These are phyloP conservation scores for Anthrax anthrax DNA, from an alignment of 2,888 invertebrate species.

Conservation along the genomic window DNA sequence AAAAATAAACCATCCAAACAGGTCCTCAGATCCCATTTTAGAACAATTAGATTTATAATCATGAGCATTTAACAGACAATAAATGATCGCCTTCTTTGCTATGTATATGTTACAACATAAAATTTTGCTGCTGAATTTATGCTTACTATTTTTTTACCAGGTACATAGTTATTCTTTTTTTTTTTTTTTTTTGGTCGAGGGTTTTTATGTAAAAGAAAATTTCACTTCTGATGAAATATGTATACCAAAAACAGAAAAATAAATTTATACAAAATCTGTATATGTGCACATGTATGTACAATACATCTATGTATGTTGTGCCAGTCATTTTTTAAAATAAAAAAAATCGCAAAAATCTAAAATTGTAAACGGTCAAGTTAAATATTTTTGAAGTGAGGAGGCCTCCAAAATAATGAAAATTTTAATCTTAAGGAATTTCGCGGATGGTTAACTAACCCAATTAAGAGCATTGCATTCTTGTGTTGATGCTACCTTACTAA, in stretches of 20 bases:
- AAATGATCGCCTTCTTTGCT: slow-evolving; percentile 3
- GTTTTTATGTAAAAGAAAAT: slow-evolving; percentile 1
- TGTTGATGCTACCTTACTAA: slow-evolving; percentile 8
- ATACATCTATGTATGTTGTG: too few species aligned
- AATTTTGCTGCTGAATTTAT: not conserved
- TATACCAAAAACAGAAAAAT: too few species aligned
- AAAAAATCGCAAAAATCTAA: too few species aligned
- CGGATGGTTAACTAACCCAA: slow-evolving; percentile 20
- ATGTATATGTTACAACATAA: too few species aligned
- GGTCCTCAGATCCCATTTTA: slow-evolving; percentile 14
- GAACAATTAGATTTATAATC: slow-evolving; percentile 3
- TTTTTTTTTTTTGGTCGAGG: not conserved
- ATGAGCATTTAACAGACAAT: slow-evolving; percentile 8
- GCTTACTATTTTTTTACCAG: too few species aligned
- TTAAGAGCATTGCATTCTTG: slow-evolving; percentile 12
- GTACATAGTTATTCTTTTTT: too few species aligned
- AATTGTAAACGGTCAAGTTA: too few species aligned
- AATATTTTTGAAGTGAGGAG: too few species aligned
- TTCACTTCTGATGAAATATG: slow-evolving; percentile 4
- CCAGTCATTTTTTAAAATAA: too few species aligned
- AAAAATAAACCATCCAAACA: slow-evolving; percentile 17
- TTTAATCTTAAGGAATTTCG: slow-evolving; percentile 18
- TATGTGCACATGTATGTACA: too few species aligned
- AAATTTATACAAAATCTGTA: too few species aligned
- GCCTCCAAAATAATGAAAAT: slow-evolving; percentile 13